Evolutionary conservation across 2,797 vertebrate genomes (phyloP).

Genomic region (Mus caroli): DNA sequence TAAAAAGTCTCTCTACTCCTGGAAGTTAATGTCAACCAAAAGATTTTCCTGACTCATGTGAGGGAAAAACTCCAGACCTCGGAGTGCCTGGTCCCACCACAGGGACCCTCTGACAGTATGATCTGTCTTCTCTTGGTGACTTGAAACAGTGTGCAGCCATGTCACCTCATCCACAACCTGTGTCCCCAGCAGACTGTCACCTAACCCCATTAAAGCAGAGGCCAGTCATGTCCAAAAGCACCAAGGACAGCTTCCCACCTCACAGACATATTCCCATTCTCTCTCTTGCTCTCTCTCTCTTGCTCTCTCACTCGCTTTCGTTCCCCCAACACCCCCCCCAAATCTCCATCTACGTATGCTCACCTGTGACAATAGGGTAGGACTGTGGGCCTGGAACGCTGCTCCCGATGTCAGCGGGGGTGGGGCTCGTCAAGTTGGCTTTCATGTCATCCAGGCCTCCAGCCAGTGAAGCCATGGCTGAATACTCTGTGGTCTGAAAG

Average conservation of each 20-base stretch:
- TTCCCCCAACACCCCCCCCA: accelerated
- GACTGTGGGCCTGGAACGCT: constrained; percentile 96
- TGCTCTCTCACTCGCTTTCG: background rate
- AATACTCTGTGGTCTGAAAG: constrained; percentile 96
- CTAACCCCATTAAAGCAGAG: constrained; percentile 21
- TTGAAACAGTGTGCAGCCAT: background rate
- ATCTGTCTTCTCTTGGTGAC: background rate
- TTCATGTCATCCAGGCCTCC: constrained; percentile 99
- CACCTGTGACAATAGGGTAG: constrained; percentile 97
- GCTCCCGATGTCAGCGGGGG: constrained; percentile 95
- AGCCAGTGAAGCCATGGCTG: constrained; percentile 96
- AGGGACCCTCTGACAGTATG: background rate
- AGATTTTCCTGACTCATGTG: background rate
- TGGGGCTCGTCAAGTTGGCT: constrained; percentile 95
- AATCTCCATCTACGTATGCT: constrained; percentile 48
- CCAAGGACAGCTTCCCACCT: constrained; percentile 5
- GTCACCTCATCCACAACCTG: background rate
- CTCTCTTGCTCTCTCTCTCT: background rate
- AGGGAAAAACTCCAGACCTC: background rate
- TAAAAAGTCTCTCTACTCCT: background rate
- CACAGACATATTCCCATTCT: background rate
- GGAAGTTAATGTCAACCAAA: background rate
- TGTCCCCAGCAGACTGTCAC: background rate
- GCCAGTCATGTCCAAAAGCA: constrained; percentile 38
- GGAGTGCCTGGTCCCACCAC: background rate